Base-by-base conservation (phyloP, 2,888 invertebrate genomes). In the Andrena camellia region DNA sequence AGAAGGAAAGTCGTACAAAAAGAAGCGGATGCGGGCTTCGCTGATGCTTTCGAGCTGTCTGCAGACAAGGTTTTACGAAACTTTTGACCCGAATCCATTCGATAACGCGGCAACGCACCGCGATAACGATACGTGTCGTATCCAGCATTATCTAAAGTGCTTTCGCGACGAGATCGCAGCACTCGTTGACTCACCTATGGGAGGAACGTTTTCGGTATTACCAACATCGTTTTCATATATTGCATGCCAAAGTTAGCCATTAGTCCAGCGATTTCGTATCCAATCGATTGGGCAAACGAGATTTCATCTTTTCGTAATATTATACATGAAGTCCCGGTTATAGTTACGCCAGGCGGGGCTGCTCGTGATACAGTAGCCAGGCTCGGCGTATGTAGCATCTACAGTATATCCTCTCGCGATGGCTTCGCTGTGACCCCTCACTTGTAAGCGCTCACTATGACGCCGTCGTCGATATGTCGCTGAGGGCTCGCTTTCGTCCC, bases 71-170 rank as follows among this genome's bases (percentile, higher is more conserved):
- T 63, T 68, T 68, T 69, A 35, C 42, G 66, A 35, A 69, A 78
- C 75, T 83, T 78, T 75, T 66, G 79, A 23, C 77, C 63, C 67
- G 73, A 80, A 84, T 80, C 67, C 77, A 63, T 62, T 29, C 73
- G 83, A 84, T 87, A 84, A 78, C 71, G 63, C 50, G 20, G 60
- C 72, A n/a, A 29, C 67, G 64, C 33, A 20, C 4, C 29, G 62
- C 54, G 85, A 85, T 85, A 85, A 85, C 85, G 78, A 80, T 73
- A 75, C 59, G 72, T 42, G 54, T 60, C 54, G 75, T 74, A 62
- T 74, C 72, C 81, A 48, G 23, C 20, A 77, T 74, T 80, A 85
- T 85, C 85, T 85, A 64, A 82, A 86, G 79, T 70, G 69, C 66
- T 69, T 67, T 79, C 52, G 59, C 54, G 13, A 20, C 54, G 69